Evolutionary conservation across 2,113 vertebrate genomes (phyloP).

Genomic region (Bothrops jararaca): DNA sequence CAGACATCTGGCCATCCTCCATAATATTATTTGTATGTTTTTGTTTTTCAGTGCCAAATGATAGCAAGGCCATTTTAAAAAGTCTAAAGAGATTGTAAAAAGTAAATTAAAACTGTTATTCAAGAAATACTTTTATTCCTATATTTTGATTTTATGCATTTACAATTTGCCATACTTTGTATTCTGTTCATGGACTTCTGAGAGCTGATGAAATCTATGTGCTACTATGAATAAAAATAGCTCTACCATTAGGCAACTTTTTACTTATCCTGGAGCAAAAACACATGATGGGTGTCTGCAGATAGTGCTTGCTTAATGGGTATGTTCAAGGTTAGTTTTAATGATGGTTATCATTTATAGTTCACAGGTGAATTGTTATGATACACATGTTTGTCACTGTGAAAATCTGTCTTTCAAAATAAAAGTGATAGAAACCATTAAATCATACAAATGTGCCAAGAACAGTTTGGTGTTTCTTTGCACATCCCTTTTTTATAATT

Average conservation of each 20-base stretch:
- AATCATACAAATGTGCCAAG: neutral
- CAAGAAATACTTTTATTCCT: constrained; percentile 52
- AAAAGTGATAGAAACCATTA: constrained; percentile 11
- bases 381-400: neutral
- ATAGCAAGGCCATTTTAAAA: constrained; percentile 45
- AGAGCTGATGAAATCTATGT: constrained; percentile 65
- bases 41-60: neutral
- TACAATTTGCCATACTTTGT: constrained; percentile 65
- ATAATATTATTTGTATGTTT: neutral
- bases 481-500: constrained; percentile 15
- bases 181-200: constrained; percentile 62
- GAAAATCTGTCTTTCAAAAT: neutral
- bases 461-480: constrained; percentile 2
- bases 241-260: constrained; percentile 59
- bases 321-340: constrained; percentile 30
- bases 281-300: constrained; percentile 57
- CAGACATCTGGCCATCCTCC: neutral
- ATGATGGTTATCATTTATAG: neutral
- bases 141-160: constrained; percentile 62
- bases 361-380: constrained; percentile 31
- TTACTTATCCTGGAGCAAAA: constrained; percentile 61
- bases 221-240: constrained; percentile 66
- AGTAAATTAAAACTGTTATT: neutral
- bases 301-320: constrained; percentile 55
- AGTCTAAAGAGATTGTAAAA: constrained; percentile 1